Percentiles rank a stretch among this genome's conserved stretches.
Conservation (phyloP, 2,888 invertebrate species). For the Operophtera brumata region DNA sequence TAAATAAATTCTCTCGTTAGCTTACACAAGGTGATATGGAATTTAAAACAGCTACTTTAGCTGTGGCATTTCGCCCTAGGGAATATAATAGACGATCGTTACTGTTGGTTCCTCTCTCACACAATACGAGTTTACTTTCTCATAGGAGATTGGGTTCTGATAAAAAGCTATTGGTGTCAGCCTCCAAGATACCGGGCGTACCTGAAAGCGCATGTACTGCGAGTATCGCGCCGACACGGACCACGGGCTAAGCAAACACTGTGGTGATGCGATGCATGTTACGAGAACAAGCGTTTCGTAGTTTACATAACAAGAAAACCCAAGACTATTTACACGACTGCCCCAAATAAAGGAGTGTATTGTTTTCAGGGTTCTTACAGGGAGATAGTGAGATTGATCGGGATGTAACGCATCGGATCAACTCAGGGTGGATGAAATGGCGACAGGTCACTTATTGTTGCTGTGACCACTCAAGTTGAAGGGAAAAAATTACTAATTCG, state of each 20-base stretch:
- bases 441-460: too few species aligned
- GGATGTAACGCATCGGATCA: too few species aligned
- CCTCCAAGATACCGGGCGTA: conserved; percentile 65
- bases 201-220: conserved; percentile 78
- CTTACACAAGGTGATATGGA: not conserved
- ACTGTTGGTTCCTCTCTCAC: conserved; percentile 26
- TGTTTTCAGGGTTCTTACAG: too few species aligned
- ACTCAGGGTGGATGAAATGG: too few species aligned
- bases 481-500: too few species aligned
- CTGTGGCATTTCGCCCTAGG: conserved; percentile 15
- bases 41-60: conserved; percentile 13
- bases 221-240: conserved; percentile 74
- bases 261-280: conserved; percentile 42
- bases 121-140: conserved; percentile 66
- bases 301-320: not conserved
- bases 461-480: too few species aligned
- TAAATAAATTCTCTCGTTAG: not conserved
- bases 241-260: conserved; percentile 74
- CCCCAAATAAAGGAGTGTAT: too few species aligned
- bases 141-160: conserved; percentile 72
- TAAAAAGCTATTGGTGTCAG: conserved; percentile 79
- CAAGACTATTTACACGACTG: not conserved
- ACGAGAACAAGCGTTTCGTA: conserved; percentile 22
- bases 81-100: conserved; percentile 33
- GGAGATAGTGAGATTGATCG: too few species aligned